Percentiles rank a stretch among this genome's conserved stretches.
Conservation (phyloP, 2,797 vertebrate species). For the Arctocebus calabarensis region DNA sequence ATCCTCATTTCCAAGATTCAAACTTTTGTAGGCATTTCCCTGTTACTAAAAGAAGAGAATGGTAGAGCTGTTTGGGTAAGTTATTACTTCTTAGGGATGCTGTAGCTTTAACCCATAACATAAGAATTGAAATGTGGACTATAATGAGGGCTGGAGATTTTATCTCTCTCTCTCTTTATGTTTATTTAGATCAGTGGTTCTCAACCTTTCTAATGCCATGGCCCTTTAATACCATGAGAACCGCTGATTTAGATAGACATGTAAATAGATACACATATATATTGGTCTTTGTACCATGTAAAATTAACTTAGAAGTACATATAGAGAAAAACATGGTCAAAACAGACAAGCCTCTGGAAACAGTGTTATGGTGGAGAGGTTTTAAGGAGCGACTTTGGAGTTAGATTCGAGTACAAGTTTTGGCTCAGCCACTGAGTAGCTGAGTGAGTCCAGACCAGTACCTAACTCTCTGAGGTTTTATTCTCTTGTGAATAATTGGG, state of each 20-base stretch:
- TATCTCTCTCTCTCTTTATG: background rate
- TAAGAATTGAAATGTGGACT: background rate
- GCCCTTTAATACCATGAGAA: no score
- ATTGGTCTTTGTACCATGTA: background rate
- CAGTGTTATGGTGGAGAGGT: background rate
- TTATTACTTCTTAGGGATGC: background rate
- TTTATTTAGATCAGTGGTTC: no score
- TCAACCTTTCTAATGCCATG: no score
- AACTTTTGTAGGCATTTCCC: background rate
- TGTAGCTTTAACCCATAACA: background rate
- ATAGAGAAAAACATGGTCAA: background rate
- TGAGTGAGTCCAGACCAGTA: background rate
- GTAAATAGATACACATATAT: background rate
- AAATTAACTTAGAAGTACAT: slow-evolving; percentile 3
- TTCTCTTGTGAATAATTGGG: background rate
- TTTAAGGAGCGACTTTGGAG: background rate
- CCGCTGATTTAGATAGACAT: background rate
- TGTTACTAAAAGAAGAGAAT: slow-evolving; percentile 12
- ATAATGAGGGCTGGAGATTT: background rate
- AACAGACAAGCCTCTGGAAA: background rate
- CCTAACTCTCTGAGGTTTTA: background rate
- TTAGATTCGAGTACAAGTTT: background rate
- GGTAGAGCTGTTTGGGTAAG: background rate
- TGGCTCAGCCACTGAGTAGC: background rate
- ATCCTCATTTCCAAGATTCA: background rate